Conservation (phyloP, 2,113 vertebrate species). For the Zootoca vivipara region DNA sequence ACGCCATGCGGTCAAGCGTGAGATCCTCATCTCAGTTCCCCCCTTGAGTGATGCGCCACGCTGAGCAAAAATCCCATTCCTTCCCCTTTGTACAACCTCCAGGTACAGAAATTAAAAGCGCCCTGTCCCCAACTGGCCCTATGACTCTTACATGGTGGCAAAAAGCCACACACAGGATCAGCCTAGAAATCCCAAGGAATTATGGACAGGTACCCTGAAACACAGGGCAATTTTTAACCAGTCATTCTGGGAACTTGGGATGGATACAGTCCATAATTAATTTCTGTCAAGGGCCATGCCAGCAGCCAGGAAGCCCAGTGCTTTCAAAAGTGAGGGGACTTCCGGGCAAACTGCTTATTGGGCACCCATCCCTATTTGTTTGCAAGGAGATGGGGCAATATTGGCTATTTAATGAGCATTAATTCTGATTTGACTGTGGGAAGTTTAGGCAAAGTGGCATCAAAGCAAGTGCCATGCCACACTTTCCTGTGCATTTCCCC, state of each 20-base stretch:
- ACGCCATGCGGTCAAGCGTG: neutral
- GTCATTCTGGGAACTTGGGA: neutral
- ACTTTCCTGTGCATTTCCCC: too few relatives aligned
- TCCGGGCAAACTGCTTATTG: too few relatives aligned
- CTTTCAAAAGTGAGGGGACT: neutral
- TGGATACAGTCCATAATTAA: neutral
- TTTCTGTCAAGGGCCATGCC: too few relatives aligned
- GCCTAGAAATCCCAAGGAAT: neutral
- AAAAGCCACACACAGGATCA: neutral
- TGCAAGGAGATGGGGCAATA: too few relatives aligned
- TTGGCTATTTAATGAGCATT: too few relatives aligned
- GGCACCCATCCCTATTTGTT: too few relatives aligned
- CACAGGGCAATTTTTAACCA: neutral
- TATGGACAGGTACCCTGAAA: neutral
- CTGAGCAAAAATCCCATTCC: neutral
- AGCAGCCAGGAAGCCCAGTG: neutral
- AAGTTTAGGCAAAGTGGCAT: too few relatives aligned
- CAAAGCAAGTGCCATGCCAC: too few relatives aligned
- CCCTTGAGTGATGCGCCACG: neutral
- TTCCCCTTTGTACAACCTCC: neutral
- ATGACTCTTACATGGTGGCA: neutral
- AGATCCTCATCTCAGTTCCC: neutral
- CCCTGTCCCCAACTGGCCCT: neutral
- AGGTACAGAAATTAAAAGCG: neutral
- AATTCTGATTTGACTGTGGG: too few relatives aligned